Evolutionary conservation across 1,140 invertebrate genomes (phyloP), one percentile per base, ranked within the genome.

Genomic region (Meloidogyne chitwoodi): DNA sequence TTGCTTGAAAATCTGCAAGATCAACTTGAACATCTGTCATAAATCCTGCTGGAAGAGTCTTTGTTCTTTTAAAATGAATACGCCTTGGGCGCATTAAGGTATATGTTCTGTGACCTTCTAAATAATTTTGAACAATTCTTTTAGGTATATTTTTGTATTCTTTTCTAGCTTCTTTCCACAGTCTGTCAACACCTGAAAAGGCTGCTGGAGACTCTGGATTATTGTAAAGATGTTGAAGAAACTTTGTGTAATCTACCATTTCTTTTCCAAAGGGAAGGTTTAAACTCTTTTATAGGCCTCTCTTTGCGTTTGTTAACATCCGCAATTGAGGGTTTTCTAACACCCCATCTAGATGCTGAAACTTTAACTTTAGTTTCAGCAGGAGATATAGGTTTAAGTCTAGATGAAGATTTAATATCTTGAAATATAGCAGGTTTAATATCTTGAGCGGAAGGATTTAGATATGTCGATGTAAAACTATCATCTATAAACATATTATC

Each of bases 11-110:
- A 63, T 73, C 71, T 19, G 79, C 78, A 16, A 79, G 34, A 65
- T 79, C 78, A 22, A 69, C 78, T 31, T 79, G 78, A 5, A 80
- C 26, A 68, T 79, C 79, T 56, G 79, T 80, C 67, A n/a, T n/a
- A n/a, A n/a, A n/a, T n/a, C n/a, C n/a, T n/a, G n/a, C n/a, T n/a
- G n/a, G n/a, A n/a, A n/a, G 11, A 6, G 75, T 76, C 16, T 78
- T 62, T 11, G 44, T 12, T 27, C 78, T 11, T 22, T 24, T 38
- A 44, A 75, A 81, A 24, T 67, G 27, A n/a, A 38, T 34, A 0
- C 62, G 12, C 1, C 56, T 12, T 72, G 38, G 48, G 38, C 65
- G 72, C 19, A 70, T 68, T 8, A 77, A 38, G n/a, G 77, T 81
- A 38, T 29, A 79, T 74, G 19, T 77, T 34, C 31, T 77, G 11